Base-by-base conservation (phyloP, 2,113 vertebrate species). In the Lanius ludovicianus region DNA sequence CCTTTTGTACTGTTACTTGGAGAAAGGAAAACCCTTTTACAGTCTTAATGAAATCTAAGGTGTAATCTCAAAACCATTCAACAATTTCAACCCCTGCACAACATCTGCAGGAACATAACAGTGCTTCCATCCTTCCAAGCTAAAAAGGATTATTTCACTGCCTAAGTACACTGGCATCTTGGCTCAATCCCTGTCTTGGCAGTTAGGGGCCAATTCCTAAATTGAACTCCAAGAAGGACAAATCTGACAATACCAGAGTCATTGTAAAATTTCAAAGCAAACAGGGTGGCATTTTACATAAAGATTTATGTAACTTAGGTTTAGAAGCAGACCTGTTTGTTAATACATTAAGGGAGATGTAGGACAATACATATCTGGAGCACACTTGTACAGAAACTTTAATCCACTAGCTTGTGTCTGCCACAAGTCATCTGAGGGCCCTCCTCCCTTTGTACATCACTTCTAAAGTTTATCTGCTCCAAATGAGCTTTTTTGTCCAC, bases 61-160 rank as follows among this genome's bases (percentile, higher is more conserved):
- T 70, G 63, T 78, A 84, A 95, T 69, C 63, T 94, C 44, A 78
- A 95, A 92, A 69, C 37, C 60, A 84, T 28, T 87, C 73, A 44
- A 87, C 82, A 93, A 83, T 74, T 91, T 67, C 78, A 97, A 79
- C 60, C 73, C 84, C 74, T 89, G 59, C 74, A 30, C 7, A 89
- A 47, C 20, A 63, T 81, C 79, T 90, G 63, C 67, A 93, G 77
- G 62, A 85, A 60, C 81, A 84, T 56, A 87, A 91, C 56, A 28
- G 30, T 3, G n/a, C 62, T 78, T 77, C 91, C 87, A 65, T 83
- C 59, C 35, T 84, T 37, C 67, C 5, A 5, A 91, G 63, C 44
- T 84, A 60, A 81, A 84, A 5, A 3, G 57, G 94, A 90, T 93
- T 86, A 91, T 86, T 96, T 92, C 85, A 71, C 30, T 95, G 87